phyloP scores from a whole-genome alignment of 2,113 vertebrate species.

The Sylvietta virens region DNA sequence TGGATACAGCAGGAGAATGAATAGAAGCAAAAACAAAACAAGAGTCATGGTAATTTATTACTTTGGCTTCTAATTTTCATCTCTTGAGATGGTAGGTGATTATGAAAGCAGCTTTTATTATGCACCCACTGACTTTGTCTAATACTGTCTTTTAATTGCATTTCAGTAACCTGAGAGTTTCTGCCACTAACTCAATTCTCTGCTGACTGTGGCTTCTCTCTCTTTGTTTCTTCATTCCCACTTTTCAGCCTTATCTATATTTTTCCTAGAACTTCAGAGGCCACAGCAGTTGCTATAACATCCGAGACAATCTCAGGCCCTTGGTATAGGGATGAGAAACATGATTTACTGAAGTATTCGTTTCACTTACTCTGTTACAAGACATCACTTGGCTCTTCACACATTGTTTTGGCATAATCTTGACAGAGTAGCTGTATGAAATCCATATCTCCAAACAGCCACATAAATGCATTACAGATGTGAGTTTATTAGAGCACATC shows the following conservation, averaged over 20 bases:
- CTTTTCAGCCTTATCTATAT: not conserved
- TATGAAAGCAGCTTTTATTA: not conserved
- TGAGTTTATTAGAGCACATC: constrained; percentile 29
- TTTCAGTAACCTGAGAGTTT: not conserved
- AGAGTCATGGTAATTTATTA: not conserved
- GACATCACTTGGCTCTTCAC: constrained; percentile 34
- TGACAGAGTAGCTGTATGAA: constrained; percentile 37
- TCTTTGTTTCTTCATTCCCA: not conserved
- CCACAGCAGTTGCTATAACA: not conserved
- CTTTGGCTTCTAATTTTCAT: not conserved
- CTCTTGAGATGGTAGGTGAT: not conserved
- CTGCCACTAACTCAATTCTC: not conserved
- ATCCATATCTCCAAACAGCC: not conserved
- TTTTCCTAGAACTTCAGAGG: not conserved
- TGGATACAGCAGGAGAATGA: not conserved
- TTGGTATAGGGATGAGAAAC: not conserved
- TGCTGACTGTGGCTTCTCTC: not conserved
- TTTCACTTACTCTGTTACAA: not conserved
- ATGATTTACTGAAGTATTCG: not conserved
- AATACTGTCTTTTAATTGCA: not conserved
- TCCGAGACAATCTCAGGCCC: not conserved
- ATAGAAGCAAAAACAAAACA: not conserved
- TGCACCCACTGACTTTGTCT: not conserved
- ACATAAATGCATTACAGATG: constrained; percentile 48
- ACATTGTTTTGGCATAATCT: constrained; percentile 50